Conservation (phyloP, 2,888 invertebrate species). For the Flabesymbios commensalis region DNA sequence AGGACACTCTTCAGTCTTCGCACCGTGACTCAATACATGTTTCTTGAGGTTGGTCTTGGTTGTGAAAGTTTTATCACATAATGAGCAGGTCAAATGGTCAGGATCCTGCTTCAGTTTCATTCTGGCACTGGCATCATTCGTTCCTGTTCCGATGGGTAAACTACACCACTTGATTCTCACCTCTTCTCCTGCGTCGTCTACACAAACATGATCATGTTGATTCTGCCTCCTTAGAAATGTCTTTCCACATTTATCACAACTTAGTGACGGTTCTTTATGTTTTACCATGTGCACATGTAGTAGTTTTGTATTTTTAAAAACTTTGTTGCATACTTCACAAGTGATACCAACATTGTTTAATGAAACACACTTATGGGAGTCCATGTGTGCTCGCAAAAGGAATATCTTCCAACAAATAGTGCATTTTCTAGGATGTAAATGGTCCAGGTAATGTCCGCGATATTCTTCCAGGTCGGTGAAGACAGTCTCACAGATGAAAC, state of each 20-base stretch:
- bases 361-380: constrained; percentile 43
- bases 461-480: constrained; percentile 53
- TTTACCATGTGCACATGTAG: constrained; percentile 44
- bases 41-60: constrained; percentile 62
- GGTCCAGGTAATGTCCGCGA: constrained; percentile 54
- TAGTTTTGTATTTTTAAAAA: constrained; percentile 42
- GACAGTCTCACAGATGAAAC: constrained; percentile 47
- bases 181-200: constrained; percentile 16
- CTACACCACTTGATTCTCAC: constrained; percentile 3
- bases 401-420: constrained; percentile 52
- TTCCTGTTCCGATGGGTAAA: constrained; percentile 3
- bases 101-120: too few relatives aligned
- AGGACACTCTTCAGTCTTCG: constrained; percentile 60
- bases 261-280: constrained; percentile 43
- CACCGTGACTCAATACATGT: constrained; percentile 63
- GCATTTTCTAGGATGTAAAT: constrained; percentile 59
- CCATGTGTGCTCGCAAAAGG: constrained; percentile 46
- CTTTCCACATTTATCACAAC: constrained; percentile 46
- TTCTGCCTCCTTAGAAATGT: constrained; percentile 42
- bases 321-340: constrained; percentile 42
- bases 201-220: constrained; percentile 47
- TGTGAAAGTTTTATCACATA: constrained; percentile 64
- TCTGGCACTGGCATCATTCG: constrained; percentile 23
- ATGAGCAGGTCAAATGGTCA: constrained; percentile 65
- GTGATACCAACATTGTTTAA: constrained; percentile 5